These are phyloP conservation scores for Rhagoletis zephyria DNA, from an alignment of 1,140 invertebrate genomes.

Conservation along the genomic window DNA sequence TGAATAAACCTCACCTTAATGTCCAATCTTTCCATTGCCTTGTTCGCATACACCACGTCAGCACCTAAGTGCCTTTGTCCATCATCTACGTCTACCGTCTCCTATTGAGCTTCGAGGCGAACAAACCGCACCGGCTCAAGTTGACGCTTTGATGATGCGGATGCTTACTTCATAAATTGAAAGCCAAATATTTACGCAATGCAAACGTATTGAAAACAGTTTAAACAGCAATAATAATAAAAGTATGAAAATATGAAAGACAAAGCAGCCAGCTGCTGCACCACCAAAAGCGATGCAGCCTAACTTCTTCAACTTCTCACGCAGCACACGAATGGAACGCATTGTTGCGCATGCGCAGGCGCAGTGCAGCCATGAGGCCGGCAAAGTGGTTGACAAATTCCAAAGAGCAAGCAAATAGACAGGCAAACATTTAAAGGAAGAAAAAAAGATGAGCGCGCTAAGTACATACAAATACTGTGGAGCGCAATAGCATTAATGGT, in stretches of 20 bases:
- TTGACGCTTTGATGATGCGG: neutral
- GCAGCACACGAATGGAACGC: neutral
- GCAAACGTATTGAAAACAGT: constrained; percentile 49
- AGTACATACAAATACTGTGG: constrained; percentile 12
- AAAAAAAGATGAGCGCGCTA: neutral
- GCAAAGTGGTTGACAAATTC: constrained; percentile 47
- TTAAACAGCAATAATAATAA: constrained; percentile 47
- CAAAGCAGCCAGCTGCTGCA: constrained; percentile 7
- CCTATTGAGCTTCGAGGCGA: no score
- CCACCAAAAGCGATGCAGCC: neutral
- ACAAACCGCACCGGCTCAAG: no score
- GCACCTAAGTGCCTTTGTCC: neutral
- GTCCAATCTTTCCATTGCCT: no score
- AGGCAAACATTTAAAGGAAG: constrained; percentile 33
- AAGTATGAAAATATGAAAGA: neutral
- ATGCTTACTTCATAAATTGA: constrained; percentile 49
- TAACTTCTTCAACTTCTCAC: neutral
- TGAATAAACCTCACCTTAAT: no score
- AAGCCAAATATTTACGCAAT: constrained; percentile 43
- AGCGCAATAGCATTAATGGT: constrained; percentile 3
- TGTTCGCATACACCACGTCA: no score
- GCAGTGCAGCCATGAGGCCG: neutral
- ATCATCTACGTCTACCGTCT: neutral
- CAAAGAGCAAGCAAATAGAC: neutral
- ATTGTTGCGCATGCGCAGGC: neutral